Conservation (phyloP, 2,797 vertebrate species). For the Margarornis squamiger region DNA sequence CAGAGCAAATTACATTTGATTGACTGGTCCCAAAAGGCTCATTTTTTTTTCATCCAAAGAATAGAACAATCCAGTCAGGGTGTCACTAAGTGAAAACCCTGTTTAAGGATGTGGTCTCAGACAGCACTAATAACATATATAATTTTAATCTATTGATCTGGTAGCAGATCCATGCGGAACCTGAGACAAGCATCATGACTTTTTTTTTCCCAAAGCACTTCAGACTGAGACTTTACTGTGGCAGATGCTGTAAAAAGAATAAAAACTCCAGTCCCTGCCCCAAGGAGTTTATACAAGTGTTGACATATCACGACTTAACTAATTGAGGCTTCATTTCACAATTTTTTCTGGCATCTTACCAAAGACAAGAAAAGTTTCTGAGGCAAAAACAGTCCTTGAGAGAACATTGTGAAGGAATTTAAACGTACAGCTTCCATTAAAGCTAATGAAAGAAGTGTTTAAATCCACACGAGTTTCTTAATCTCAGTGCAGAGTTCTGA, state of each 20-base stretch:
- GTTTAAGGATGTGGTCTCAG: neutral
- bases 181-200: neutral
- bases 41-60: neutral
- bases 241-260: neutral
- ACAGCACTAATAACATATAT: neutral
- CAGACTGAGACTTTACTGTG: neutral
- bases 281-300: conserved; percentile 12
- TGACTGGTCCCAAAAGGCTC: neutral
- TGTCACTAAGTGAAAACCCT: neutral
- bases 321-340: conserved; percentile 17
- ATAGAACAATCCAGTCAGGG: neutral
- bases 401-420: conserved; percentile 8
- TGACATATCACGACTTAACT: conserved; percentile 36
- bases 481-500: neutral
- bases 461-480: neutral
- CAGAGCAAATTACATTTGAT: neutral
- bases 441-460: neutral
- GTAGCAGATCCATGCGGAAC: neutral
- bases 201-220: neutral
- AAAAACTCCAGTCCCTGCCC: neutral
- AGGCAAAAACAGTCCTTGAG: neutral
- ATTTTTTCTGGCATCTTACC: conserved; percentile 4
- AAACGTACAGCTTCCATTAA: neutral
- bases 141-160: neutral
- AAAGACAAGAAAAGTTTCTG: conserved; percentile 20